Evolutionary conservation across 2,888 invertebrate genomes (phyloP).

Genomic region (Agonopterix heracliana): DNA sequence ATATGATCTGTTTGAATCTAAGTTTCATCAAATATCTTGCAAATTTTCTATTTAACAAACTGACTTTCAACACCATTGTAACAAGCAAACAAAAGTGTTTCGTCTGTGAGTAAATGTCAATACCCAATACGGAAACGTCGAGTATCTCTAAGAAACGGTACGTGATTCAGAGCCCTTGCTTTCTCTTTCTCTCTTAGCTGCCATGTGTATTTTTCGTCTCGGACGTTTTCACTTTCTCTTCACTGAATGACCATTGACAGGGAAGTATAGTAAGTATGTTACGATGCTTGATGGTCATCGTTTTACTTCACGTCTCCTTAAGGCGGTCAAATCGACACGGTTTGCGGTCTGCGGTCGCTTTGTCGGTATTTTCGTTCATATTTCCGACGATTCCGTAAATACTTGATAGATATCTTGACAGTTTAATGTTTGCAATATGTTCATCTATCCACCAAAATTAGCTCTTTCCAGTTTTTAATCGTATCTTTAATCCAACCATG

Average conservation of each 20-base stretch:
- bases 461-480: no score
- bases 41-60: no score
- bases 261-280: conserved; percentile 7
- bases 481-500: no score
- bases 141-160: conserved; percentile 24
- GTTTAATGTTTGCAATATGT: no score
- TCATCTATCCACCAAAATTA: no score
- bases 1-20: no score
- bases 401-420: no score
- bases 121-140: conserved; percentile 27
- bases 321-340: neutral
- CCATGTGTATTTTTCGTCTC: conserved; percentile 17
- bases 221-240: conserved; percentile 22
- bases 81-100: no score
- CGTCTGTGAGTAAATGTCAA: conserved; percentile 2
- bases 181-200: conserved; percentile 22
- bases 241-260: conserved; percentile 18
- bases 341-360: neutral
- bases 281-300: conserved; percentile 8
- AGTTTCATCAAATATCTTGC: no score
- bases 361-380: no score
- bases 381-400: no score
- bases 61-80: no score
- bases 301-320: conserved; percentile 1
- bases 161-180: conserved; percentile 30